These are phyloP conservation scores for Chrysemys picta DNA, from an alignment of 2,113 vertebrate genomes.

Conservation along the genomic window DNA sequence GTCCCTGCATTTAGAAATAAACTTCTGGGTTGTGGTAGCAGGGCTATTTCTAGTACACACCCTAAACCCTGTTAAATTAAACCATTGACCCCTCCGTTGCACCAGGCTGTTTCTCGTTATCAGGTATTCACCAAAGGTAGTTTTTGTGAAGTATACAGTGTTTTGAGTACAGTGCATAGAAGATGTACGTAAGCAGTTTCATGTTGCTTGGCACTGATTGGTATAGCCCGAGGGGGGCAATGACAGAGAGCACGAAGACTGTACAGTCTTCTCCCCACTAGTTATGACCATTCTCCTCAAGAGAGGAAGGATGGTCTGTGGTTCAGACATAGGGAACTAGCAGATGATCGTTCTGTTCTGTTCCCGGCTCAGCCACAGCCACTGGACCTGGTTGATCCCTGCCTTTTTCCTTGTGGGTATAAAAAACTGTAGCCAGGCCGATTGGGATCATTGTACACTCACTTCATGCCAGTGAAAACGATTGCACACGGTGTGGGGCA, in stretches of 20 bases:
- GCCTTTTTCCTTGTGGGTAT: not conserved
- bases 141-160: not conserved
- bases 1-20: conserved; percentile 20
- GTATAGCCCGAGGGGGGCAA: not conserved
- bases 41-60: conserved; percentile 4
- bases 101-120: not conserved
- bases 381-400: not conserved
- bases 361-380: not conserved
- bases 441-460: not conserved
- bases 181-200: not conserved
- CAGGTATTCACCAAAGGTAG: not conserved
- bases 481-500: not conserved
- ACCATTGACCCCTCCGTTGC: not conserved
- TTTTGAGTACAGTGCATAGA: too few relatives aligned
- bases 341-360: not conserved
- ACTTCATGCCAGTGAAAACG: not conserved
- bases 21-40: not conserved
- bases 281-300: not conserved
- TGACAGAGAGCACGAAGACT: not conserved
- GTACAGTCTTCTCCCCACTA: not conserved
- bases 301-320: not conserved
- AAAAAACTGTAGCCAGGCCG: not conserved
- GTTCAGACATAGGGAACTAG: not conserved
- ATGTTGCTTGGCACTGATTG: not conserved
- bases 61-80: not conserved